These are phyloP conservation scores for Teleiodes luculella DNA, from an alignment of 2,888 invertebrate genomes.

Conservation along the genomic window DNA sequence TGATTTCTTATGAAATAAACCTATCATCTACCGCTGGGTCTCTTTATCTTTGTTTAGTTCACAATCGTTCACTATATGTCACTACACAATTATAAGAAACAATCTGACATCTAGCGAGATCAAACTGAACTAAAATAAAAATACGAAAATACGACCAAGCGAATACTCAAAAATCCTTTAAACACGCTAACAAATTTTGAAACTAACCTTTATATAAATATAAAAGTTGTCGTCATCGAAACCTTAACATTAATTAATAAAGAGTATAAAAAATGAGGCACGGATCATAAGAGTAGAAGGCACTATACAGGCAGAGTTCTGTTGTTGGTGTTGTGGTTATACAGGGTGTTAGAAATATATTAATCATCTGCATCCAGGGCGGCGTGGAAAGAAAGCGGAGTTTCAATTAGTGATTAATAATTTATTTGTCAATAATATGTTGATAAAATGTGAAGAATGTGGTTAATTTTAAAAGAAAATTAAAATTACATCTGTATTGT, in stretches of 20 bases:
- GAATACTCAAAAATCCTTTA: neutral
- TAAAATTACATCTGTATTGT: neutral
- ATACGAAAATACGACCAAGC: neutral
- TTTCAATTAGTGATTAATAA: slow-evolving; percentile 8
- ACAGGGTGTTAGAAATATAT: slow-evolving; percentile 25
- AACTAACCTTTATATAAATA: neutral
- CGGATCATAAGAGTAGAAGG: slow-evolving; percentile 38
- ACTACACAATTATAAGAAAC: too few species aligned
- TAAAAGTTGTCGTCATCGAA: neutral
- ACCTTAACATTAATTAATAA: slow-evolving; percentile 3
- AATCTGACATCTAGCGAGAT: too few species aligned
- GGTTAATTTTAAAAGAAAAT: neutral
- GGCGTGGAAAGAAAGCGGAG: slow-evolving; percentile 56
- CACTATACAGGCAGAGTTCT: slow-evolving; percentile 34
- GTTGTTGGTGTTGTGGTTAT: slow-evolving; percentile 20
- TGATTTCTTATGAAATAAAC: neutral
- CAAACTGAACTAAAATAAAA: too few species aligned
- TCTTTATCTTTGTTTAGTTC: too few species aligned
- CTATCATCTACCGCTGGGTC: too few species aligned
- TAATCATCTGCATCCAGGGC: slow-evolving; percentile 57
- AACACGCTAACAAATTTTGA: slow-evolving; percentile 1
- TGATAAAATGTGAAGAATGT: neutral
- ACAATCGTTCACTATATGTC: too few species aligned
- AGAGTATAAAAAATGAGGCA: slow-evolving; percentile 7
- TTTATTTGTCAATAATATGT: neutral